Base-by-base conservation (phyloP, 2,113 vertebrate species). In the Excalfactoria chinensis region DNA sequence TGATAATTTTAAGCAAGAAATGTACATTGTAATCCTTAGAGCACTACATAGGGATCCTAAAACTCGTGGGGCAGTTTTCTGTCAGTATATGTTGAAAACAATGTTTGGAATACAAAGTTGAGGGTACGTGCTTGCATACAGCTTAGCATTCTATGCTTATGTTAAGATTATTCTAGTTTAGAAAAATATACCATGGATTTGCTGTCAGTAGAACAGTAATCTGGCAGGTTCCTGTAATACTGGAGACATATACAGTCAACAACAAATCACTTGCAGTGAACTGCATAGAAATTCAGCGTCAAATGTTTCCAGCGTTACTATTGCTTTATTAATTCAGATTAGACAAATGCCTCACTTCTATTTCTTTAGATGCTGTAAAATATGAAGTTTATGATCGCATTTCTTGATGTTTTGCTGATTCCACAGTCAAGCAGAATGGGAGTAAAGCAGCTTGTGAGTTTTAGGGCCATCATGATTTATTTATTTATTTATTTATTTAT, bases 151-250 rank as follows among this genome's bases (percentile, higher is more conserved):
- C n/a, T 62, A 37, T 69, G 13, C 7, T 83, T 35, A 69, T 23
- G 59, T 44, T 46, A 62, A 66, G 75, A 80, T 94, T 67, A 90
- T 81, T 43, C 53, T 26, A n/a, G 69, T 67, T 94, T 37, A 90
- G 76, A 48, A 49, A 58, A 90, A 44, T 63, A 44, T 63, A 64
- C 74, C 58, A 43, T 14, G 28, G 73, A 10, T 68, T 93, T 93
- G 67, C 34, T 78, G 34, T 12, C 66, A 63, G 25, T 74, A 51
- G 74, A 75, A 13, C 43, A 41, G 55, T 48, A 32, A 90, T 73
- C 77, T 60, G 34, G 11, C 66, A 63, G 69, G 70, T 32, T 15
- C 32, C 73, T 22, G 35, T 18, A 37, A 5, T 18, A 21, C 44
- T 25, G 69, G 17, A 16, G 23, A 23, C 26, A 14, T 62, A 26